Evolutionary conservation across 2,888 invertebrate genomes (phyloP).

Genomic region (Copidosoma aretas): DNA sequence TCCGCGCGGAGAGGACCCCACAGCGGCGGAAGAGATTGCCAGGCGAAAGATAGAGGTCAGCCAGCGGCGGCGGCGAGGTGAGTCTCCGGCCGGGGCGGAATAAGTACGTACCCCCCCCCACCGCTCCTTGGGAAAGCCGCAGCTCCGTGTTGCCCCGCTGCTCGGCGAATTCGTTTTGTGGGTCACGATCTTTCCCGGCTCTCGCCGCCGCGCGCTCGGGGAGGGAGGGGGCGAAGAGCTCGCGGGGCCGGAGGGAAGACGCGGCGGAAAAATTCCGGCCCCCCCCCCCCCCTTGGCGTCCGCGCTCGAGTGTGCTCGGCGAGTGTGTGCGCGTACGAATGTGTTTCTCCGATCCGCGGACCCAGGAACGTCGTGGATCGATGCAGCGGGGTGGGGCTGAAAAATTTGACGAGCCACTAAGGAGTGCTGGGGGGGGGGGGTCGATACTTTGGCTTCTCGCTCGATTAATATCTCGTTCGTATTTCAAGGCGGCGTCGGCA

Average conservation of each 20-base stretch:
- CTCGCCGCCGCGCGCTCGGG: conserved; percentile 8
- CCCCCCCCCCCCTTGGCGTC: neutral
- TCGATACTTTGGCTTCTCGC: too few species aligned
- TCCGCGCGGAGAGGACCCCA: conserved; percentile 10
- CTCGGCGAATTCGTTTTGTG: conserved; percentile 36
- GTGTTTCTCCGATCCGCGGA: neutral
- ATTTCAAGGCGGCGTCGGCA: too few species aligned
- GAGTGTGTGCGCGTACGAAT: neutral
- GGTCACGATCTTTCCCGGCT: conserved; percentile 34
- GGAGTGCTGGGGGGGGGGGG: neutral
- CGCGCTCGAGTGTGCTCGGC: neutral
- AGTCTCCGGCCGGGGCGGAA: conserved; percentile 26
- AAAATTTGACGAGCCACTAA: neutral
- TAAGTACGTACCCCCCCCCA: conserved; percentile 27
- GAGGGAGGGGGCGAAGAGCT: conserved; percentile 6
- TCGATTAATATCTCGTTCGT: too few species aligned
- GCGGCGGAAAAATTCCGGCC: neutral
- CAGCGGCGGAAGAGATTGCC: neutral
- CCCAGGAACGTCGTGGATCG: neutral
- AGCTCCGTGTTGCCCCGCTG: neutral
- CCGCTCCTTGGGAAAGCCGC: conserved; percentile 29
- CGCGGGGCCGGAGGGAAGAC: neutral
- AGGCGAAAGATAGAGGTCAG: neutral
- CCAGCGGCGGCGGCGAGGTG: conserved; percentile 4
- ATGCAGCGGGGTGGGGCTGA: neutral